A percentile compares a stretch with the other conserved stretches of the same genome.
Evolutionary conservation across 2,888 invertebrate genomes (phyloP).

Genomic region (Caenorhabditis macrosperma): DNA sequence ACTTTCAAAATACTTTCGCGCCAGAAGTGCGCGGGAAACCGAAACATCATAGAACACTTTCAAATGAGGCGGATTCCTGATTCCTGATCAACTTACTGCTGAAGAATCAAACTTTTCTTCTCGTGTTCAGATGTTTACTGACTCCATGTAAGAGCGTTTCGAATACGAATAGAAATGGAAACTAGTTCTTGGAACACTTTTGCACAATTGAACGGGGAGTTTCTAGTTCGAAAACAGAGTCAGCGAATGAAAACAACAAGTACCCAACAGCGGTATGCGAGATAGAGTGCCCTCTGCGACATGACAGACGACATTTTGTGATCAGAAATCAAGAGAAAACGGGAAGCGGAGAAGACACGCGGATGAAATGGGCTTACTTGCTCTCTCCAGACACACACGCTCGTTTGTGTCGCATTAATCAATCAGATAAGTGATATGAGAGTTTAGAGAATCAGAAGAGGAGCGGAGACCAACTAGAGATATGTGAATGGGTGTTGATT

Average conservation of each 20-base stretch:
- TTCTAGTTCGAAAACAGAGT: not conserved
- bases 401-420: slow-evolving; percentile 10
- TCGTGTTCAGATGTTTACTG: too few relatives aligned
- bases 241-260: not conserved
- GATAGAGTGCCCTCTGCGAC: slow-evolving; percentile 4
- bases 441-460: not conserved
- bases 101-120: too few relatives aligned
- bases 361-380: not conserved
- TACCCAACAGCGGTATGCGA: not conserved
- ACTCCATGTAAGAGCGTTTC: too few relatives aligned
- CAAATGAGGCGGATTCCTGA: too few relatives aligned
- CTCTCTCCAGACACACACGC: not conserved
- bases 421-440: slow-evolving; percentile 22
- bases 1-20: too few relatives aligned
- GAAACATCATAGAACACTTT: too few relatives aligned
- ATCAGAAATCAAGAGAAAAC: slow-evolving; percentile 16
- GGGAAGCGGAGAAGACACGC: not conserved
- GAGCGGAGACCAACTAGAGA: not conserved
- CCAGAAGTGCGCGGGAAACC: too few relatives aligned
- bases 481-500: slow-evolving; percentile 8
- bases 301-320: slow-evolving; percentile 2
- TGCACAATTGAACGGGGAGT: not conserved
- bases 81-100: too few relatives aligned
- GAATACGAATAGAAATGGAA: too few relatives aligned
- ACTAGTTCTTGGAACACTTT: too few relatives aligned